These are phyloP conservation scores for Caretta caretta DNA, from an alignment of 2,113 vertebrate species.

Conservation along the genomic window DNA sequence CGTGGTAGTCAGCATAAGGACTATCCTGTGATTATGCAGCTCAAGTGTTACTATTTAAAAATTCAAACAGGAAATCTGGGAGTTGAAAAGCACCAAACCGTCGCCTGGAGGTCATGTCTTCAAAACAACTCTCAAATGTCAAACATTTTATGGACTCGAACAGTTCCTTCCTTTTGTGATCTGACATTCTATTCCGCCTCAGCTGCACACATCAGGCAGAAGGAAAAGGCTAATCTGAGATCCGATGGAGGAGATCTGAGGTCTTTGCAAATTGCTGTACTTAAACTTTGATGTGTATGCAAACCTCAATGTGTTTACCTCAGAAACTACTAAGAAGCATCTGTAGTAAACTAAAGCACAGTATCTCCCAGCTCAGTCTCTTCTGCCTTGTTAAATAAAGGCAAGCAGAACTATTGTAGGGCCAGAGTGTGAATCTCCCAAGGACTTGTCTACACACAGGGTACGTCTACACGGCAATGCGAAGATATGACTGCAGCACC, in stretches of 20 bases:
- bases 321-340: not conserved
- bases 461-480: not conserved
- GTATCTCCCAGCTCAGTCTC: not conserved
- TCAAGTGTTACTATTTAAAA: slow-evolving; percentile 8
- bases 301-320: not conserved
- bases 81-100: not conserved
- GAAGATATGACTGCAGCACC: not conserved
- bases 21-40: not conserved
- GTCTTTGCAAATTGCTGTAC: fast-evolving
- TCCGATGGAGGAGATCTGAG: fast-evolving
- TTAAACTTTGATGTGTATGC: not conserved
- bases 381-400: not conserved
- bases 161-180: not conserved
- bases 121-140: not conserved
- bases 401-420: not conserved
- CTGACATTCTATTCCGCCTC: not conserved
- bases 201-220: not conserved
- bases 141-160: not conserved
- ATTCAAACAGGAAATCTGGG: slow-evolving; percentile 50
- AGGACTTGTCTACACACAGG: not conserved
- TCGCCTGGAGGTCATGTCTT: not conserved
- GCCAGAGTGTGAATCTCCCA: not conserved
- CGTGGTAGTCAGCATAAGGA: not conserved
- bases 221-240: not conserved
- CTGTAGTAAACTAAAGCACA: not conserved